Evolutionary conservation across 2,113 vertebrate genomes (phyloP).

Genomic region (Lophochroa leadbeateri): DNA sequence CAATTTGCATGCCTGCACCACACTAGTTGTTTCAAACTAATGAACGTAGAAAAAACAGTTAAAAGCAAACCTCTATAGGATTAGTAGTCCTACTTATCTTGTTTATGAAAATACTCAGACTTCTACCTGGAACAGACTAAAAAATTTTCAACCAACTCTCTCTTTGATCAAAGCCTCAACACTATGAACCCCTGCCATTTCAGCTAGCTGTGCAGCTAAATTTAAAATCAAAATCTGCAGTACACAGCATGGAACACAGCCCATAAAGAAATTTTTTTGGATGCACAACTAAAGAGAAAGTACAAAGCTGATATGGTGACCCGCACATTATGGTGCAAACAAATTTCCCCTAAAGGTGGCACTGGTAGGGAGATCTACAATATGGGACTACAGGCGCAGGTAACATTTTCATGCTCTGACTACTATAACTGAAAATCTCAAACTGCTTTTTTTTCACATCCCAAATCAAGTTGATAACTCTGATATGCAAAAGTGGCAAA

Average conservation of each 20-base stretch:
- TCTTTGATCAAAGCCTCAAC: not conserved
- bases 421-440: not conserved
- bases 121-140: not conserved
- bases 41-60: not conserved
- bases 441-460: not conserved
- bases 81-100: not conserved
- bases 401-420: not conserved
- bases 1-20: not conserved
- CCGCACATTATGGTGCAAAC: not conserved
- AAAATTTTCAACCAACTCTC: not conserved
- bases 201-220: not conserved
- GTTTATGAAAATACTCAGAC: not conserved
- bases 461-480: not conserved
- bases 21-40: not conserved
- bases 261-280: not conserved
- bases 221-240: not conserved
- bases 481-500: not conserved
- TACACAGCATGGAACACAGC: not conserved
- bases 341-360: not conserved
- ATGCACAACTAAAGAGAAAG: not conserved
- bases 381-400: not conserved
- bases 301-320: not conserved
- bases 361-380: not conserved
- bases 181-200: not conserved
- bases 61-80: not conserved